Evolutionary conservation across 1,140 invertebrate genomes (phyloP).

Genomic region (Asobara japonica): DNA sequence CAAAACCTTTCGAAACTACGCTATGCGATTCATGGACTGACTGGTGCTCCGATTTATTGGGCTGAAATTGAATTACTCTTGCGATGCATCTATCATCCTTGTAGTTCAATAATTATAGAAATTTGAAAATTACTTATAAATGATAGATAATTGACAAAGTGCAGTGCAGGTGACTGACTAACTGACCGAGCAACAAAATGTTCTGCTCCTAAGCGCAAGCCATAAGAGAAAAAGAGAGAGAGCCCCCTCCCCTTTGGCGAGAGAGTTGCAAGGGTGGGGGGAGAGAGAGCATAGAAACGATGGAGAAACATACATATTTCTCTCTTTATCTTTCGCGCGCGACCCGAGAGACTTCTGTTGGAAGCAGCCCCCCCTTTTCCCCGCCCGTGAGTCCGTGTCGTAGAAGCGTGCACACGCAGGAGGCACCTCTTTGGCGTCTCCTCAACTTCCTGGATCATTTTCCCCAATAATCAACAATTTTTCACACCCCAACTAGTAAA

Average conservation of each 20-base stretch:
- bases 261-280: too few relatives aligned
- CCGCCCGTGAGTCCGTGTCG: slow-evolving; percentile 3
- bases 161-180: slow-evolving; percentile 27
- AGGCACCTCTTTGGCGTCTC: slow-evolving; percentile 33
- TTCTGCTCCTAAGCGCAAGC: slow-evolving; percentile 23
- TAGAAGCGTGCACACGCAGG: slow-evolving; percentile 29
- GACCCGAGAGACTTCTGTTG: slow-evolving; percentile 18
- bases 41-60: too few relatives aligned
- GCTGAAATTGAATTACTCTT: too few relatives aligned
- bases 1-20: too few relatives aligned
- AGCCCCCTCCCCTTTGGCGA: not conserved
- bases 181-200: slow-evolving; percentile 28
- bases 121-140: too few relatives aligned
- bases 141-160: too few relatives aligned
- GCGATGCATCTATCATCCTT: too few relatives aligned
- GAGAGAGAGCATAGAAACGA: not conserved
- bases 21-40: too few relatives aligned
- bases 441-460: slow-evolving; percentile 33
- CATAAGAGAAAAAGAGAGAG: not conserved
- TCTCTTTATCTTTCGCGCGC: slow-evolving; percentile 20
- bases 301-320: slow-evolving; percentile 15
- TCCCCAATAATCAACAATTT: not conserved
- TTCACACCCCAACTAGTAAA: too few relatives aligned
- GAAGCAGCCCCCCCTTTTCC: too few relatives aligned
- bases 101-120: too few relatives aligned